Conservation (phyloP, 2,888 invertebrate species). For the Xestoiulus laeticollis region DNA sequence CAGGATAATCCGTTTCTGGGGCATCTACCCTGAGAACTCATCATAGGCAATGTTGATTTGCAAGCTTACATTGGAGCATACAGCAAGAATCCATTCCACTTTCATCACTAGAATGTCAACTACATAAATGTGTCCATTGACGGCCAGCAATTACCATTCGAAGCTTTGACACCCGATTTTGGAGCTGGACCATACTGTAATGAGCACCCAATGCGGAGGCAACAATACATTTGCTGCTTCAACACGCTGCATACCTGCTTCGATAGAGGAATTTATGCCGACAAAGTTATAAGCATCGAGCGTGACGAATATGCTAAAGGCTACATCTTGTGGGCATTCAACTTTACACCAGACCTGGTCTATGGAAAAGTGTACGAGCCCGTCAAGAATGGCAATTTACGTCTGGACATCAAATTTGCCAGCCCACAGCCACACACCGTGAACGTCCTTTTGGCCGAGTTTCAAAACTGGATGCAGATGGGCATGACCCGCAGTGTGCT, state of each 20-base stretch:
- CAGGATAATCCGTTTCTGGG: conserved; percentile 61
- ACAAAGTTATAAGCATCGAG: neutral
- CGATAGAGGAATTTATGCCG: neutral
- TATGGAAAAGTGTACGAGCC: neutral
- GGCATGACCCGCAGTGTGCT: neutral
- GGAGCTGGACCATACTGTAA: conserved; percentile 49
- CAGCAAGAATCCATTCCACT: conserved; percentile 58
- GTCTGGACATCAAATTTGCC: neutral
- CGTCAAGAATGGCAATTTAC: neutral
- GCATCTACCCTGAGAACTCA: conserved; percentile 60
- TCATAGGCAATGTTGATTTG: conserved; percentile 59
- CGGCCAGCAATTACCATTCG: conserved; percentile 58
- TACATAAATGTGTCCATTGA: conserved; percentile 57
- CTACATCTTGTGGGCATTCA: neutral
- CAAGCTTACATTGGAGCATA: conserved; percentile 57
- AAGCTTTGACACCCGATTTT: conserved; percentile 57
- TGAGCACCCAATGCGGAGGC: too few relatives aligned
- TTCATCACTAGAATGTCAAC: conserved; percentile 58
- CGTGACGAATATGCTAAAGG: neutral
- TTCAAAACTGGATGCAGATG: neutral
- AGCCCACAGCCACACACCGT: neutral
- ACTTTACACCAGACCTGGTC: neutral
- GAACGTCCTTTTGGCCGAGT: neutral
- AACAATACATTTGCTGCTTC: neutral
- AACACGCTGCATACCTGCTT: neutral